Percentiles rank a stretch among this genome's conserved stretches.
These are phyloP conservation scores for Orchesella cincta DNA, from an alignment of 1,140 invertebrate genomes.

Conservation along the genomic window DNA sequence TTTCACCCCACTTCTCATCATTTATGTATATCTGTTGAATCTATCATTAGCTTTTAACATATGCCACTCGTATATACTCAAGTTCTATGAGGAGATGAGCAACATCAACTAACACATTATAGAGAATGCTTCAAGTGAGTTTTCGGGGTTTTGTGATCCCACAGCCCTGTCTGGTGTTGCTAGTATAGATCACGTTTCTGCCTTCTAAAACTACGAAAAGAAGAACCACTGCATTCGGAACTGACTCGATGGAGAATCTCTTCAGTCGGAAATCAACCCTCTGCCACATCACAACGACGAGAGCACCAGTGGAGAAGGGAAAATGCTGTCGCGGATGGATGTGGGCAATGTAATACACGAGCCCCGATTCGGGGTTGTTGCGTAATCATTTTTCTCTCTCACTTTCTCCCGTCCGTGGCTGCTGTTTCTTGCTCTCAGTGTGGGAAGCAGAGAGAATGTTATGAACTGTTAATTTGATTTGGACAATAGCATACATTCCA, in stretches of 20 bases:
- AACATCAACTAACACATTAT: too few relatives aligned
- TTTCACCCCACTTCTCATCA: too few relatives aligned
- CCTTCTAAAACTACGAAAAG: too few relatives aligned
- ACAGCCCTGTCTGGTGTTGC: background rate
- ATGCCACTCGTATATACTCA: too few relatives aligned
- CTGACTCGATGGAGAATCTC: background rate
- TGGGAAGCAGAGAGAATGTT: slow-evolving; percentile 3
- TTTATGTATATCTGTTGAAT: too few relatives aligned
- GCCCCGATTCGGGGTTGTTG: slow-evolving; percentile 16
- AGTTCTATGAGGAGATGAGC: too few relatives aligned
- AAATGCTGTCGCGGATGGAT: slow-evolving; percentile 20
- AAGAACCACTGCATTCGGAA: slow-evolving; percentile 7
- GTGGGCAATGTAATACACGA: slow-evolving; percentile 27
- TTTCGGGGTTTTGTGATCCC: background rate
- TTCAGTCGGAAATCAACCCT: slow-evolving; percentile 9
- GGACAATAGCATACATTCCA: background rate
- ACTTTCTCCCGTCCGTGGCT: background rate
- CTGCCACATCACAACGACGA: background rate
- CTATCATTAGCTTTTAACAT: too few relatives aligned
- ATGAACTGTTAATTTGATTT: slow-evolving; percentile 31
- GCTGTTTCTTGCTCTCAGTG: background rate
- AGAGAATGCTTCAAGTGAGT: too few relatives aligned
- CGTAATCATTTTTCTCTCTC: background rate
- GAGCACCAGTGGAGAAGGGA: background rate
- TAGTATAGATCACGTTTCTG: background rate